Percentiles rank a stretch among this genome's conserved stretches.
phyloP scores from a whole-genome alignment of 53 echinoderm and acorn worm genomes.

The Patiria pectinifera region DNA sequence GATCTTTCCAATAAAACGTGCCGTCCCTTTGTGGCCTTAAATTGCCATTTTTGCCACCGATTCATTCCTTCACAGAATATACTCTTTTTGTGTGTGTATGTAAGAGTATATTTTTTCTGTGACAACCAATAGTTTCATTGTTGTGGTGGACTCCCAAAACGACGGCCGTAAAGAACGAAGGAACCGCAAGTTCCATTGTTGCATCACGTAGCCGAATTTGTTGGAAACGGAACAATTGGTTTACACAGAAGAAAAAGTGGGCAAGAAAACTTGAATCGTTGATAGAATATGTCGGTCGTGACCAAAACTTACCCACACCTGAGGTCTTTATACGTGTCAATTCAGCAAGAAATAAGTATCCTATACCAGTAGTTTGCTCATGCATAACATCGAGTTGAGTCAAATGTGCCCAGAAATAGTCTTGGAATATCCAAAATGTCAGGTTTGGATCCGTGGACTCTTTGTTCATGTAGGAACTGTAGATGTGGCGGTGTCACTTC shows the following conservation, averaged over 20 bases:
- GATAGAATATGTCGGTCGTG: background rate
- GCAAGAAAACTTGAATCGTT: background rate
- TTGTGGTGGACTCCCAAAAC: background rate
- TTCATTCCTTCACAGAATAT: slow-evolving; percentile 26
- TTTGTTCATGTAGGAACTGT: background rate
- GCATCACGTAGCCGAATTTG: slow-evolving; percentile 27
- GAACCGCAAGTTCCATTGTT: background rate
- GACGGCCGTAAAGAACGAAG: background rate
- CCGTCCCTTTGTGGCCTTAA: slow-evolving; percentile 21
- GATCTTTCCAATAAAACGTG: slow-evolving; percentile 49
- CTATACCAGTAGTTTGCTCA: background rate
- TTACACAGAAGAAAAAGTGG: background rate
- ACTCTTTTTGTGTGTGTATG: background rate
- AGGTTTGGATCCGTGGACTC: background rate
- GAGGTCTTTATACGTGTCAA: background rate
- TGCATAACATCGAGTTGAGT: background rate
- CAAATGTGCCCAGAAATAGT: background rate
- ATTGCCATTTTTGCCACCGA: background rate
- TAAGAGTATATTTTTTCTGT: background rate
- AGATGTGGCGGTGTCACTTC: background rate
- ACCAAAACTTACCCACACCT: background rate
- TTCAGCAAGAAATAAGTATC: background rate
- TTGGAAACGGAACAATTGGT: background rate
- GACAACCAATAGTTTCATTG: background rate
- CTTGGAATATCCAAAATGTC: background rate